A percentile compares a stretch with the other conserved stretches of the same genome.
Conservation (phyloP, 1,140 invertebrate species). For the Mercenaria mercenaria region DNA sequence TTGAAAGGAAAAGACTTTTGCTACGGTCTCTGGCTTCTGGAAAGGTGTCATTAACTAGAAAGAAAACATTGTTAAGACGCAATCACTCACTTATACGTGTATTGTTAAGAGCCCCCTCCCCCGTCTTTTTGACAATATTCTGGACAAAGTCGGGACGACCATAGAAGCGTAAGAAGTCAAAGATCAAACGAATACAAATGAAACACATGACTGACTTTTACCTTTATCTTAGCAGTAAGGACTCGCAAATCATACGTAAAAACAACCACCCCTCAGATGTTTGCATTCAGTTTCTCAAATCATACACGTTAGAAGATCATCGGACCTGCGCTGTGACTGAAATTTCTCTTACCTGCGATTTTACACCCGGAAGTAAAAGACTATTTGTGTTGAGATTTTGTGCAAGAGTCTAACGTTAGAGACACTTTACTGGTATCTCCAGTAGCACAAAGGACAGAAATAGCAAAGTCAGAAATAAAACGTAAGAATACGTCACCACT, state of each 20-base stretch:
- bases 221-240: no score
- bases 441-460: neutral
- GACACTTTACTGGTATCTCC: slow-evolving; percentile 43
- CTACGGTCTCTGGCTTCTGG: neutral
- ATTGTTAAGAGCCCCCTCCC: neutral
- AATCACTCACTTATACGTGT: neutral
- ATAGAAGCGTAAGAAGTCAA: neutral
- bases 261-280: slow-evolving; percentile 37
- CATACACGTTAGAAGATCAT: slow-evolving; percentile 30
- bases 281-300: slow-evolving; percentile 42
- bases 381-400: slow-evolving; percentile 42
- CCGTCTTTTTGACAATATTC: neutral
- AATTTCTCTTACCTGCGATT: no score
- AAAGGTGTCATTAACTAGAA: neutral
- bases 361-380: no score
- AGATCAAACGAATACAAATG: neutral
- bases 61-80: neutral
- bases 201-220: slow-evolving; percentile 17
- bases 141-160: neutral
- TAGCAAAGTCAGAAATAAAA: slow-evolving; percentile 35
- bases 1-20: neutral
- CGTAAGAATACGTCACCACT: neutral
- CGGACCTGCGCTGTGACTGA: no score
- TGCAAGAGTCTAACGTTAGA: slow-evolving; percentile 46
- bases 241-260: no score